Conservation (phyloP, 2,888 invertebrate genomes). For the Epirrhoe tristata region DNA sequence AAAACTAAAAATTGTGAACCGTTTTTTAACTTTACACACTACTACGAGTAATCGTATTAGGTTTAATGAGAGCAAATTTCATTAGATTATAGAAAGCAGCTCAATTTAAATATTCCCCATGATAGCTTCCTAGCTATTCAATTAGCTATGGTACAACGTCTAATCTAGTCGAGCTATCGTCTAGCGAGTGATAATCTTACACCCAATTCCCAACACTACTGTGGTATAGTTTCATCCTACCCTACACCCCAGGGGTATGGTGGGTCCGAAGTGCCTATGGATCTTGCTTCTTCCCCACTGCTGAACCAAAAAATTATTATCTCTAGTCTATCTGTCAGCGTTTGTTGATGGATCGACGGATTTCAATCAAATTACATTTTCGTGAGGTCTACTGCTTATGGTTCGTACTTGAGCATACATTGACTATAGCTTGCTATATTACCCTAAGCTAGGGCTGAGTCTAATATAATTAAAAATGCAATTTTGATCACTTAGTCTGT, state of each 20-base stretch:
- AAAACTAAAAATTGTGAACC: no score
- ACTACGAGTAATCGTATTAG: background rate
- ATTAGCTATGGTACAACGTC: conserved; percentile 4
- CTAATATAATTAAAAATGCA: conserved; percentile 44
- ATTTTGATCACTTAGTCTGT: conserved; percentile 38
- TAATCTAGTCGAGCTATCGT: background rate
- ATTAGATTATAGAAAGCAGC: background rate
- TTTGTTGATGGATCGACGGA: no score
- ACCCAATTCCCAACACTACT: no score
- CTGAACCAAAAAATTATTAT: no score
- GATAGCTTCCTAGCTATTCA: conserved; percentile 2
- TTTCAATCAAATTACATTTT: background rate
- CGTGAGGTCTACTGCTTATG: background rate
- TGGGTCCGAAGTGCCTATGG: no score
- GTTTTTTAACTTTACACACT: no score
- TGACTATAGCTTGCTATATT: background rate
- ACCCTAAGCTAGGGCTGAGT: conserved; percentile 8
- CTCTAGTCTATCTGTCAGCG: no score
- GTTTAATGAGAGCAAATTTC: background rate
- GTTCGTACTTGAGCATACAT: background rate
- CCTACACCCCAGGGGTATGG: no score
- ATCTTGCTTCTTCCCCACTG: no score
- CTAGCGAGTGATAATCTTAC: no score
- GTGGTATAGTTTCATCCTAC: no score
- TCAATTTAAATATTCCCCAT: background rate